These are phyloP conservation scores for Lysandra bellargus DNA, from an alignment of 2,888 invertebrate species.

Conservation along the genomic window DNA sequence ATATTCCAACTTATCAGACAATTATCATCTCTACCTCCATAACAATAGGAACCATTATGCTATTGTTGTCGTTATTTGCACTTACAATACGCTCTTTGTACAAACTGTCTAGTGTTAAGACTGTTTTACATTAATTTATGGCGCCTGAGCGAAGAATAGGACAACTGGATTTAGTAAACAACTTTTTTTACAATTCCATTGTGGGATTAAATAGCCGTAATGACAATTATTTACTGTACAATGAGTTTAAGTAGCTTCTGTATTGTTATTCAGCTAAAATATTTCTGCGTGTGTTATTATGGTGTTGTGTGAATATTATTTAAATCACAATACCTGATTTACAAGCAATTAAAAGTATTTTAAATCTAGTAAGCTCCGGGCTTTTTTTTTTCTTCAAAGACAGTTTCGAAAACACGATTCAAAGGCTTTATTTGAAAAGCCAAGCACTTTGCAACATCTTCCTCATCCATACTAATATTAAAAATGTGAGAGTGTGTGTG, in stretches of 20 bases:
- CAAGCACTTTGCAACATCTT: too few relatives aligned
- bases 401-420: too few relatives aligned
- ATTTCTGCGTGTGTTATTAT: too few relatives aligned
- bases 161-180: neutral
- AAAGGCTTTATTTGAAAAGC: too few relatives aligned
- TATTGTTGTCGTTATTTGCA: neutral
- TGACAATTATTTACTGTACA: neutral
- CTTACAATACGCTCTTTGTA: neutral
- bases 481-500: too few relatives aligned
- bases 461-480: too few relatives aligned
- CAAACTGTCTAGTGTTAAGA: constrained; percentile 19
- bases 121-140: neutral
- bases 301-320: too few relatives aligned
- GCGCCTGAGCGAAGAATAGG: neutral
- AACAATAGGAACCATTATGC: neutral
- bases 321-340: too few relatives aligned
- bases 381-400: too few relatives aligned
- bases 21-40: neutral
- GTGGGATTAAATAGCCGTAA: neutral
- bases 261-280: neutral
- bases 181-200: neutral
- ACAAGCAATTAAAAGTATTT: too few relatives aligned
- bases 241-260: neutral
- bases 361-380: too few relatives aligned
- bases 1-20: neutral